Base-by-base conservation (phyloP, 2,113 vertebrate genomes). In the Trematomus loennbergii region DNA sequence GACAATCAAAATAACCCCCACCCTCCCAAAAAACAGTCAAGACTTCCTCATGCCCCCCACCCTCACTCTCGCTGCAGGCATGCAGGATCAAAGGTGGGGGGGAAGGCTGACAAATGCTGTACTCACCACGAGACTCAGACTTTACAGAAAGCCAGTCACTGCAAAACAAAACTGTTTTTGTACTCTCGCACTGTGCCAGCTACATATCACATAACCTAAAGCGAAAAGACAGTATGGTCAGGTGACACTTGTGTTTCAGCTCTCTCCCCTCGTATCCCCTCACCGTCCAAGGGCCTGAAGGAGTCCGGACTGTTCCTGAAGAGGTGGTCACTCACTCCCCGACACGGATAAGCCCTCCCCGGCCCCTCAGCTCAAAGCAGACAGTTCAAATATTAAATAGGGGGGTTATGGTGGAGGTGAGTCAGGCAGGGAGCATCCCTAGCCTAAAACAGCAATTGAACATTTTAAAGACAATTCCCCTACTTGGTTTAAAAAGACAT, bases 211-310 rank as follows among this genome's bases (percentile, higher is more conserved):
- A 95, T 97, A 97, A 97, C 96, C 94, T 97, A 97, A 96, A 95
- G 95, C 95, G 96, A 97, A 97, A 96, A 96, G 96, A 97, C 96
- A 96, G 96, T 95, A 96, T 94, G 97, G 97, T 95, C 97, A 97
- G 97, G 96, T 98, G 97, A 98, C 96, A 96, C 96, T 98, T 98
- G 96, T 98, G 95, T 99, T 98, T 98, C 97, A 98, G 97, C 97
- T 98, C 95, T 96, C 95, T 95, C 94, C 93, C 95, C 93, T 91
- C 93, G 91, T 95, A 94, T 94, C 93, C 94, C 95, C 96, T 94
- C 96, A 95, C 95, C 97, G 96, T 97, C 97, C 97, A 97, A 95
- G 97, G 97, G 97, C 96, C 96, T 96, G 97, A 97, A 94, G 94
- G 95, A 97, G 94, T 98, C 96, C 95, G 92, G 96, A 99, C 96